These are phyloP conservation scores for Amiota communis DNA, from an alignment of 2,888 invertebrate species.

Conservation along the genomic window DNA sequence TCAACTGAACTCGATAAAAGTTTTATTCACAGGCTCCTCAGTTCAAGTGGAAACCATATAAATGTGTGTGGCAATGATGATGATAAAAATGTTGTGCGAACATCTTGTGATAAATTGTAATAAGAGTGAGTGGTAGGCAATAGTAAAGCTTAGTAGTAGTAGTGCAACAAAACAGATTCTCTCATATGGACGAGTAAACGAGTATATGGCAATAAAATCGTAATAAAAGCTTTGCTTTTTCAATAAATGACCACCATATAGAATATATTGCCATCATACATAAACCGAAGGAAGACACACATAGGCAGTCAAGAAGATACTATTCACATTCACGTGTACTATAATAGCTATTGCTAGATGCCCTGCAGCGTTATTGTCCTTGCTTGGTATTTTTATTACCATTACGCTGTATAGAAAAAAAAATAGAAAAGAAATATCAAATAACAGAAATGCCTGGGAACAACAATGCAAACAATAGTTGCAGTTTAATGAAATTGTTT, in stretches of 20 bases:
- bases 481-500: conserved; percentile 65
- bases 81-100: conserved; percentile 1
- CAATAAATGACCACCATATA: conserved; percentile 24
- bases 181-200: not conserved
- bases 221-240: conserved; percentile 21
- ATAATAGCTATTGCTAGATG: not conserved
- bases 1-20: not conserved
- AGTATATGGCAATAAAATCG: conserved; percentile 3
- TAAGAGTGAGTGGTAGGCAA: conserved; percentile 1
- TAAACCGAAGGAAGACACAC: not conserved
- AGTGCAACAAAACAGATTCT: not conserved
- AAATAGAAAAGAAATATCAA: too few relatives aligned
- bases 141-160: not conserved
- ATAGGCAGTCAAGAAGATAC: not conserved
- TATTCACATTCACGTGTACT: not conserved
- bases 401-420: conserved; percentile 11
- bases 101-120: not conserved
- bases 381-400: conserved; percentile 11
- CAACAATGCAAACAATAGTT: conserved; percentile 28
- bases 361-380: conserved; percentile 14
- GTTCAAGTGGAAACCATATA: conserved; percentile 64
- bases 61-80: conserved; percentile 47
- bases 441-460: not conserved
- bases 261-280: conserved; percentile 25
- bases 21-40: conserved; percentile 51